Base-by-base conservation (phyloP, 2,113 vertebrate genomes). In the Eidolon helvum region DNA sequence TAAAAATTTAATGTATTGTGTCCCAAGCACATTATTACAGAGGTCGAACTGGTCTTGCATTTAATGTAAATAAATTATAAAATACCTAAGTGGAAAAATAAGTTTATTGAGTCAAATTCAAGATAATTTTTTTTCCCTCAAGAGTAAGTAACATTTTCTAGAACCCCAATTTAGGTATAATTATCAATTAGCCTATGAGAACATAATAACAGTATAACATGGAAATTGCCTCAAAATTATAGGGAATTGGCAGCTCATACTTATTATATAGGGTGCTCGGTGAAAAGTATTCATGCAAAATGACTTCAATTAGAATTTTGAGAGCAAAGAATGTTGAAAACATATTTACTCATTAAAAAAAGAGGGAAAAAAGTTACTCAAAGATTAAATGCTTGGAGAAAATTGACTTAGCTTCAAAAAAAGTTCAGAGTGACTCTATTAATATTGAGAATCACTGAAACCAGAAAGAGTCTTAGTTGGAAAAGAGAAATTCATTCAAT, bases 161-260 rank as follows among this genome's bases (percentile, higher is more conserved):
- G 71, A 84, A 75, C 6, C 1, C 19, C 7, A 78, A 72, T 97
- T 97, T 77, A 94, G 40, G 0, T 10, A 72, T 96, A 96, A 98
- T 97, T 94, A 84, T 43, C 95, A 83, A 95, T 96, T 87, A 98
- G 1, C n/a, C 12, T 96, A 33, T 14, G 95, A 93, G 68, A 98
- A 90, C 53, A 75, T 80, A 97, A 80, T 87, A 91, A 90, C 45
- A 40, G 57, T 92, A 21, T 57, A 97, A 94, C 94, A 90, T 82
- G 90, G 66, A 98, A 97, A 94, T 63, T 92, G 35, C 3, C 45
- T 95, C 61, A 74, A 80, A 96, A 89, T 97, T 90, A 22, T 4
- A 97, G 63, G 15, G 94, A 95, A 96, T 3, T 55, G 77, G 74
- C 12, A 90, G 19, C 40, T 92, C 35, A 30, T 89, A 78, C 21